Percentiles rank a stretch among this genome's conserved stretches.
Evolutionary conservation across 2,888 invertebrate species (phyloP).

Genomic region (Priocnemis perturbator): DNA sequence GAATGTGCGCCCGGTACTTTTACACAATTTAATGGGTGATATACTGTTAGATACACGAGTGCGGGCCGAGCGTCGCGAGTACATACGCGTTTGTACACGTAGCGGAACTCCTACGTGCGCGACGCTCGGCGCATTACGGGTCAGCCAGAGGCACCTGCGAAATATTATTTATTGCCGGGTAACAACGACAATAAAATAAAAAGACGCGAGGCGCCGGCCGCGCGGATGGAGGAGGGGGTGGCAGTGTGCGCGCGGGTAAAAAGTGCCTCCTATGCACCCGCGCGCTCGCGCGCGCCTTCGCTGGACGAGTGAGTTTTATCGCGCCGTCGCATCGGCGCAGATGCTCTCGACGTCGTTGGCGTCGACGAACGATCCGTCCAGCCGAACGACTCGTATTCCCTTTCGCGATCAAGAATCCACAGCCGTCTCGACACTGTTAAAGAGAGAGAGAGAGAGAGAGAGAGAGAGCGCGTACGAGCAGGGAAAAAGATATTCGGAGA

Average conservation of each 20-base stretch:
- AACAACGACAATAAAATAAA: constrained; percentile 37
- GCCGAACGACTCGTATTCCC: constrained; percentile 32
- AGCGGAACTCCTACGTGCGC: not conserved
- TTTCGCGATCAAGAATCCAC: constrained; percentile 19
- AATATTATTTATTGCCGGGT: constrained; percentile 69
- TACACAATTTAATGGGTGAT: constrained; percentile 52
- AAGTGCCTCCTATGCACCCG: constrained; percentile 25
- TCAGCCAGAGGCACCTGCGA: constrained; percentile 66
- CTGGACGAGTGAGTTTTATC: constrained; percentile 60
- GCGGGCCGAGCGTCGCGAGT: constrained; percentile 27
- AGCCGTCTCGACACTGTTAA: no score
- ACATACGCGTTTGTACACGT: constrained; percentile 31
- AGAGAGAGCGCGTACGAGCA: not conserved
- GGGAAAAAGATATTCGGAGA: no score
- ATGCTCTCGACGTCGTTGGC: constrained; percentile 51
- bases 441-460: not conserved
- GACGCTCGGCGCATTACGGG: constrained; percentile 56
- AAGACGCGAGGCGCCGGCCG: constrained; percentile 17
- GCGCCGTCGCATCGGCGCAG: constrained; percentile 64
- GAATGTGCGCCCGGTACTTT: constrained; percentile 32
- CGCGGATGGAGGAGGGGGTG: constrained; percentile 1
- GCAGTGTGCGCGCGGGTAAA: constrained; percentile 31
- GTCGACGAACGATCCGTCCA: constrained; percentile 25
- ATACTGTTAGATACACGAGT: constrained; percentile 44
- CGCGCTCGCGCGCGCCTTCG: constrained; percentile 22